These are phyloP conservation scores for Diarsia dahlii DNA, from an alignment of 2,888 invertebrate species.

Conservation along the genomic window DNA sequence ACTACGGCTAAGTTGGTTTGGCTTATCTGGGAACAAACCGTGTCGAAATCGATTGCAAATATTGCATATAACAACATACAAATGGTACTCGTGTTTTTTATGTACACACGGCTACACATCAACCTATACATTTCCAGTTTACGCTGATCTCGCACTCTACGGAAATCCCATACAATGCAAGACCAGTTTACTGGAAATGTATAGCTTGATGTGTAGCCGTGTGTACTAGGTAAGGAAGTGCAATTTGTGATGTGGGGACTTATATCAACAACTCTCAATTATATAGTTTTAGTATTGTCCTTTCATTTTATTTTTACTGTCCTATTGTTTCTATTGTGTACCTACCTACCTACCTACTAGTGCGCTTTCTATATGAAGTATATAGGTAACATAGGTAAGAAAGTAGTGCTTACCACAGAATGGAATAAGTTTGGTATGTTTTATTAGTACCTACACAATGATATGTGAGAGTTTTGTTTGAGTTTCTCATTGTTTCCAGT, in stretches of 20 bases:
- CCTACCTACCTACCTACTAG: too few relatives aligned
- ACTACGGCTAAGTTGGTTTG: background rate
- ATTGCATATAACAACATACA: background rate
- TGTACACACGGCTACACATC: too few relatives aligned
- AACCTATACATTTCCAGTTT: too few relatives aligned
- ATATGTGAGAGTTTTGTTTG: background rate
- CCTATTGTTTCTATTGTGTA: too few relatives aligned
- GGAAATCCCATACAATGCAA: too few relatives aligned
- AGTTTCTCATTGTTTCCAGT: constrained; percentile 11
- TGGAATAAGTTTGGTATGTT: background rate
- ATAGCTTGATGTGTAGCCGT: too few relatives aligned
- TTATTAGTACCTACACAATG: background rate
- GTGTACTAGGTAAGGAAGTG: background rate
- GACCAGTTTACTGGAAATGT: too few relatives aligned
- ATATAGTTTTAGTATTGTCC: background rate
- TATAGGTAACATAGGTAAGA: background rate
- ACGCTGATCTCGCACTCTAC: too few relatives aligned
- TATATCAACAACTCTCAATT: background rate
- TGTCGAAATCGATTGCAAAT: constrained; percentile 16
- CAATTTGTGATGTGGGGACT: background rate
- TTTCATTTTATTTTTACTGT: too few relatives aligned
- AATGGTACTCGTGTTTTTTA: too few relatives aligned
- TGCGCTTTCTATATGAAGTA: too few relatives aligned
- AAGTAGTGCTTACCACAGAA: background rate
- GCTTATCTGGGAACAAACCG: constrained; percentile 1